Evolutionary conservation across 2,113 vertebrate species (phyloP), one percentile per base, ranked within the genome.

Genomic region (Dromiciops gliroides): DNA sequence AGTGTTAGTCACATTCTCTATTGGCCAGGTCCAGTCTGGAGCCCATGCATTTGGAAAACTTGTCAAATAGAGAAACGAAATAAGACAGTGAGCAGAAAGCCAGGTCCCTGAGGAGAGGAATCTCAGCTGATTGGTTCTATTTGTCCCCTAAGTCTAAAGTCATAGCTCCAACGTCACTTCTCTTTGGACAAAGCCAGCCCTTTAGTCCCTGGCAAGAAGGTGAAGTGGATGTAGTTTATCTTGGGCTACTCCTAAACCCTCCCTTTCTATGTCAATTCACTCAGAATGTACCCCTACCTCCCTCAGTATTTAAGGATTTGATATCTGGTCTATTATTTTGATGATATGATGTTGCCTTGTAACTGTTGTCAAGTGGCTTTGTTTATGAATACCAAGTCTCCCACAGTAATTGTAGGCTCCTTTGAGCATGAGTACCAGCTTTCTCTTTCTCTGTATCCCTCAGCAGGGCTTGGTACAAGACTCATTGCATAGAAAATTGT

Each of bases 271-370:
- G 37, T 14, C 60, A 75, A 75, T n/a, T 75, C 37, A 14, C 14
- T n/a, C 16, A 75, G 60, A 75, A n/a, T n/a, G 4, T n/a, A 67
- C 31, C 14, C 60, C 14, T 16, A 19, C 14, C 31, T 75, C 37
- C 60, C 60, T n/a, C 93, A n/a, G 50, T 92, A 48, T 91, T 95
- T 89, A 96, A 91, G 48, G 91, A 90, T 94, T 92, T 92, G 95
- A 93, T 48, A 37, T 75, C 3, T 19, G 37, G 37, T 91, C 4
- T 67, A 3, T 90, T n/a, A 48, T 60, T 92, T 75, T 91, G 24
- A 67, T 95, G 37, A 19, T n/a, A 37, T 75, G 31, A n/a, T 75
- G 47, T 89, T 91, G 47, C 3, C 31, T 6, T n/a, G 12, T 50
- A 93, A 83, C 89, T 91, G 89, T 49, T 93, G 75, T 56, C 90